These are phyloP conservation scores for Holothuria leucospilota DNA, from an alignment of 53 echinoderm and acorn worm species.

Conservation along the genomic window DNA sequence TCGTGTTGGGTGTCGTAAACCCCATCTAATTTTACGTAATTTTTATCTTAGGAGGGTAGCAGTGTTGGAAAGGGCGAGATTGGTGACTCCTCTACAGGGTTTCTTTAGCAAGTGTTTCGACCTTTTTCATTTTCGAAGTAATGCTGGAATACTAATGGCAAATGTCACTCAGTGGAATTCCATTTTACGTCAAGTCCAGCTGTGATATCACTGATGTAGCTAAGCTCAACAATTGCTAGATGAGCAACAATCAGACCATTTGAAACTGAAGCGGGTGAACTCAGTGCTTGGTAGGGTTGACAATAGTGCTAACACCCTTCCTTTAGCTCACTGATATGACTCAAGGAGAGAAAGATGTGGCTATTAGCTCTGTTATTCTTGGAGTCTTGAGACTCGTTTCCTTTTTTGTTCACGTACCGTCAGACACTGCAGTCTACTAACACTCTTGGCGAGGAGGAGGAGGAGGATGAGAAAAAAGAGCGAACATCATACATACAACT, in stretches of 20 bases:
- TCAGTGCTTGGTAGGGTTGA: not conserved
- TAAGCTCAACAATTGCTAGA: conserved; percentile 3
- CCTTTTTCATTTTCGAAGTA: no score
- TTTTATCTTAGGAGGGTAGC: no score
- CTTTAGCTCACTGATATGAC: not conserved
- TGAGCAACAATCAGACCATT: not conserved
- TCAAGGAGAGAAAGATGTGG: not conserved
- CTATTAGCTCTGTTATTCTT: not conserved
- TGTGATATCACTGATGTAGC: conserved; percentile 3
- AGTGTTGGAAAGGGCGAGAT: no score
- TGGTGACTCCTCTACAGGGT: no score
- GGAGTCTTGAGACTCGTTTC: not conserved
- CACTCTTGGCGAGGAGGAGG: no score
- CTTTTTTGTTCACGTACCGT: not conserved
- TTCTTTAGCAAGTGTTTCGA: no score
- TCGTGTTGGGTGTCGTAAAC: no score
- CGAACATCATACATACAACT: not conserved
- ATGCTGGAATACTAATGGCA: conserved; percentile 24
- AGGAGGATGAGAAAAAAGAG: no score
- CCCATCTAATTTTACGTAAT: no score
- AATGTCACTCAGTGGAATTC: conserved; percentile 47
- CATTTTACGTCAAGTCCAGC: conserved; percentile 31
- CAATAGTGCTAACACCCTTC: not conserved
- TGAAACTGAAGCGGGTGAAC: not conserved
- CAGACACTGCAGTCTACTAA: not conserved